phyloP scores from a whole-genome alignment of 92 coral and sea anemone genomes.

The Parazoanthus swiftii region DNA sequence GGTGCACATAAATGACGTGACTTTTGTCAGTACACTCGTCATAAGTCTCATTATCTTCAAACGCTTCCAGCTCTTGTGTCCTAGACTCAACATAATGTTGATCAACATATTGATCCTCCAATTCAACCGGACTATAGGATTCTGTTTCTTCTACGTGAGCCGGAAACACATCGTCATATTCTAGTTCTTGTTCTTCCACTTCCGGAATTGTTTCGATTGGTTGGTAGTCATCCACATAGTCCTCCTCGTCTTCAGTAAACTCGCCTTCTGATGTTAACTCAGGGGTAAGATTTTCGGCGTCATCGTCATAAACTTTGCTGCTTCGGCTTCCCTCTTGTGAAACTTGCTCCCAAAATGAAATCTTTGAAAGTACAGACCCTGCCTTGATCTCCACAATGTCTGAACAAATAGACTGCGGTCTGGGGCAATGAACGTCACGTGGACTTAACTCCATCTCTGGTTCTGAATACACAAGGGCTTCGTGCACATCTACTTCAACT shows the following conservation, averaged over 20 bases:
- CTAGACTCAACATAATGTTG: constrained; percentile 27
- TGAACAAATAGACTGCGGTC: constrained; percentile 40
- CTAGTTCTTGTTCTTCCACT: constrained; percentile 56
- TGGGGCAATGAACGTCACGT: constrained; percentile 28
- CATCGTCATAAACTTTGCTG: constrained; percentile 43
- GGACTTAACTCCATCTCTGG: constrained; percentile 32
- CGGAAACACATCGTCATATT: constrained; percentile 87
- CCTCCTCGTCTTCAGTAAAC: constrained; percentile 44
- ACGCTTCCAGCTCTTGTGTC: constrained; percentile 11
- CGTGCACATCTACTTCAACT: constrained; percentile 48
- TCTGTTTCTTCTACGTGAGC: constrained; percentile 68
- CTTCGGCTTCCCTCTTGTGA: constrained; percentile 54
- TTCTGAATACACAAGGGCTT: constrained; percentile 51
- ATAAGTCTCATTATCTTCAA: constrained; percentile 9
- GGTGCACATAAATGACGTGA: constrained; percentile 16
- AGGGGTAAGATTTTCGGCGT: constrained; percentile 17
- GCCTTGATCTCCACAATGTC: constrained; percentile 38
- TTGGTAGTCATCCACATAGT: constrained; percentile 68
- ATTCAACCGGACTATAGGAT: constrained; percentile 17
- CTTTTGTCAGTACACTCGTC: constrained; percentile 2
- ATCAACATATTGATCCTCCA: constrained; percentile 15
- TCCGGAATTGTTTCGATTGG: constrained; percentile 38
- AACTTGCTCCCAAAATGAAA: constrained; percentile 49
- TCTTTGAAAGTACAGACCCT: constrained; percentile 41
- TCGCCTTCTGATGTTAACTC: constrained; percentile 21